These are phyloP conservation scores for Oreohelix idahoensis DNA, from an alignment of 1,140 invertebrate species.

Conservation along the genomic window DNA sequence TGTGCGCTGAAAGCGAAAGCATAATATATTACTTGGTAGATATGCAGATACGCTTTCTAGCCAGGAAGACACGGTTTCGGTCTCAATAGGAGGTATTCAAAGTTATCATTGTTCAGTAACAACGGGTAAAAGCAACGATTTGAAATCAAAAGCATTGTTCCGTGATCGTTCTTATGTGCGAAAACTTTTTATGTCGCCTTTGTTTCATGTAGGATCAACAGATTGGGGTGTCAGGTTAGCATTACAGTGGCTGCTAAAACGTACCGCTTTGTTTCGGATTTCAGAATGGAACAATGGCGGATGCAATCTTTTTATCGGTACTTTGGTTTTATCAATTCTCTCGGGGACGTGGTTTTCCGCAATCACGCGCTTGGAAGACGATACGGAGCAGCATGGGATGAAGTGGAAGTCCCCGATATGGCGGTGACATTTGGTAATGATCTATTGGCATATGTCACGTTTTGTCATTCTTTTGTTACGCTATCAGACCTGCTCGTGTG, in stretches of 20 bases:
- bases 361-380: background rate
- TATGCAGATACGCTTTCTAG: background rate
- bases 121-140: background rate
- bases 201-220: background rate
- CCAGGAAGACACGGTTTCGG: background rate
- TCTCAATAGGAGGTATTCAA: background rate
- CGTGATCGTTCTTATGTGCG: background rate
- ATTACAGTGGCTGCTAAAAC: background rate
- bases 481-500: background rate
- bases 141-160: background rate
- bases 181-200: background rate
- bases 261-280: background rate
- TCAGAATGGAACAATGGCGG: background rate
- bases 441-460: background rate
- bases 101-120: background rate
- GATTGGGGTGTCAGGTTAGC: background rate
- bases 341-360: background rate
- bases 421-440: constrained; percentile 1
- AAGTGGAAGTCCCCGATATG: background rate
- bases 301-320: background rate
- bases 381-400: background rate
- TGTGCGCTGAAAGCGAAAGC: background rate
- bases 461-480: background rate
- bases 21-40: background rate
- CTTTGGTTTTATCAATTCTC: background rate